Evolutionary conservation across 2,888 invertebrate species (phyloP), one percentile per base, ranked within the genome.

Genomic region (Seladonia tumulorum): DNA sequence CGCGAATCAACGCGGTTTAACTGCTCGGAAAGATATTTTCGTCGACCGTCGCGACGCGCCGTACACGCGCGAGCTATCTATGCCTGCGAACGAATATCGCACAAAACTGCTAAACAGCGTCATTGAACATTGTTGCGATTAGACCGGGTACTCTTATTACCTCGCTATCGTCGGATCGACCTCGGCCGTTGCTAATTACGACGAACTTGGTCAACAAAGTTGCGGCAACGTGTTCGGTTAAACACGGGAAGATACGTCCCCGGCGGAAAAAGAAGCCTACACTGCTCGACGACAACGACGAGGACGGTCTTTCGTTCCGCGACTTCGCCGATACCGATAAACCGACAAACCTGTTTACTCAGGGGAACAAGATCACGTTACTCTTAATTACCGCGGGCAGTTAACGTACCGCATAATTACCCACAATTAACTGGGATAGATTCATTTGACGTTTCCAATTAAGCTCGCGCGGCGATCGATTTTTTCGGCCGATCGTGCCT

Each of bases 321-420:
- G 25, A 49, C 47, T 35, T 49, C 72, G 18, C 18, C 10, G 35
- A 29, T 53, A 49, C 49, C 16, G 63, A 63, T 29, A 29, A 18
- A n/a, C 45, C 77, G 14, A 25, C 3, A 71, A 86, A 81, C 86
- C 74, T 47, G 86, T 85, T 81, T 71, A n/a, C 63, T 8, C 57
- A 0, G 5, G 2, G 14, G 60, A 76, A 78, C 42, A 49, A 72
- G 68, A 81, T 29, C 86, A 47, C 42, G 47, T 86, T 81, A 77
- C 70, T 79, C 76, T 47, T 79, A 76, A 80, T 85, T 73, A 85
- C 63, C 25, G 35, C 5, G 0, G 29, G 74, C 68, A 18, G 29
- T n/a, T 78, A 76, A 86, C 42, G 70, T 73, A 49, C 35, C 60
- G 63, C 29, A 53, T 82, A 86, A 86, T 86, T 79, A 80, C 18